Evolutionary conservation across 2,888 invertebrate species (phyloP).

Genomic region (Apodemia duryi): DNA sequence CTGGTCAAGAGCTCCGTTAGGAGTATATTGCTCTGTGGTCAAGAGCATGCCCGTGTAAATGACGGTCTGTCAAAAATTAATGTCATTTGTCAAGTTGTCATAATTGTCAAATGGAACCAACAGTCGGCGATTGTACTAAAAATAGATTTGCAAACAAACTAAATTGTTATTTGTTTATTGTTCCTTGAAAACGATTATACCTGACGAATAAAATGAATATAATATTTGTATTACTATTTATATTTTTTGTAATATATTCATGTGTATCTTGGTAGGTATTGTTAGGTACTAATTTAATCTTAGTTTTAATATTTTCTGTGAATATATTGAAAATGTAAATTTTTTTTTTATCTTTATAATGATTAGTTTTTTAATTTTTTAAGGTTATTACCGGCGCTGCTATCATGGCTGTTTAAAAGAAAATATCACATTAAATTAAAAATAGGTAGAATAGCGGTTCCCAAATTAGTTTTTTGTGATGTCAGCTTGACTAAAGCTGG

Average conservation of each 20-base stretch:
- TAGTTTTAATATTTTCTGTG: background rate
- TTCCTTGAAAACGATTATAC: background rate
- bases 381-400: conserved; percentile 87
- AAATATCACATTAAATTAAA: conserved; percentile 88
- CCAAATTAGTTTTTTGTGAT: conserved; percentile 88
- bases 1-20: too few species aligned
- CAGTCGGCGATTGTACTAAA: background rate
- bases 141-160: conserved; percentile 1
- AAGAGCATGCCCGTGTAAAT: too few species aligned
- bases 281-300: background rate
- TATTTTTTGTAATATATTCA: conserved; percentile 73
- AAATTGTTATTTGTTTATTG: conserved; percentile 2
- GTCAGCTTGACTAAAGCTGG: conserved; percentile 89
- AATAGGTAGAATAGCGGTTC: conserved; percentile 90
- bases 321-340: conserved; percentile 37
- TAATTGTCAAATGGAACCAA: too few species aligned
- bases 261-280: conserved; percentile 78
- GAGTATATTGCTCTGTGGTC: too few species aligned
- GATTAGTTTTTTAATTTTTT: conserved; percentile 30
- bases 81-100: too few species aligned
- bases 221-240: conserved; percentile 54
- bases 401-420: conserved; percentile 89
- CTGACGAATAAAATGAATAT: conserved; percentile 50
- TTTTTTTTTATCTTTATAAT: too few species aligned
- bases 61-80: too few species aligned